Evolutionary conservation across 2,797 vertebrate species (phyloP), one percentile per base, ranked within the genome.

Genomic region (Bradypodion pumilum): DNA sequence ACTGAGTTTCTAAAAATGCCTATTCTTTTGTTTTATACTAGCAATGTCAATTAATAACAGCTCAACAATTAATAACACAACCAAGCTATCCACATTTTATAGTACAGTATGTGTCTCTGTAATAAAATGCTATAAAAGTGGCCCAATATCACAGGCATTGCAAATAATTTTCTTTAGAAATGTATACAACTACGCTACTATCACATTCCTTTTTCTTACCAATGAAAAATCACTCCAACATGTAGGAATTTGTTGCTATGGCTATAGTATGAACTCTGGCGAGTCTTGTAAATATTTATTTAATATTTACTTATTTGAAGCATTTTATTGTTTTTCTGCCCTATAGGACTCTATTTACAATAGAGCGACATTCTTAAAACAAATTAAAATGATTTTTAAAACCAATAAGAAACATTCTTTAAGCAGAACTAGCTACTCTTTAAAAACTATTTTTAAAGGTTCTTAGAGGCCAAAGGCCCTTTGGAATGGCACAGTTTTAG

Each of bases 211-310:
- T 15, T 74, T 32, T 49, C 35, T 5, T 60, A n/a, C 32, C 79
- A 81, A 74, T 35, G 23, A 16, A 80, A 78, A 68, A 46, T 25
- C 40, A 49, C 27, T 29, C 42, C 49, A 56, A 32, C 59, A 12
- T 6, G 10, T 4, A 56, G 81, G 37, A 4, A 10, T 3, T n/a
- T 52, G 40, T 1, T 74, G 62, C 84, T 69, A n/a, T 0, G 81
- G 72, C 76, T 82, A 74, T 44, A 79, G 80, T 3, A 49, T 37
- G 81, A 25, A 72, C 49, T 81, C 82, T 82, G 56, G n/a, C 76
- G 74, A 78, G 32, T 78, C 62, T 2, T 73, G 35, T 49, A 5
- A 46, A 46, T 49, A 7, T 5, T 49, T 49, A 4, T 49, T 49
- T 49, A 49, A 8, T 49, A 49, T 49, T 49, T 49, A n/a, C n/a